These are phyloP conservation scores for Neosilurus hyrtlii DNA, from an alignment of 2,797 vertebrate species.

Conservation along the genomic window DNA sequence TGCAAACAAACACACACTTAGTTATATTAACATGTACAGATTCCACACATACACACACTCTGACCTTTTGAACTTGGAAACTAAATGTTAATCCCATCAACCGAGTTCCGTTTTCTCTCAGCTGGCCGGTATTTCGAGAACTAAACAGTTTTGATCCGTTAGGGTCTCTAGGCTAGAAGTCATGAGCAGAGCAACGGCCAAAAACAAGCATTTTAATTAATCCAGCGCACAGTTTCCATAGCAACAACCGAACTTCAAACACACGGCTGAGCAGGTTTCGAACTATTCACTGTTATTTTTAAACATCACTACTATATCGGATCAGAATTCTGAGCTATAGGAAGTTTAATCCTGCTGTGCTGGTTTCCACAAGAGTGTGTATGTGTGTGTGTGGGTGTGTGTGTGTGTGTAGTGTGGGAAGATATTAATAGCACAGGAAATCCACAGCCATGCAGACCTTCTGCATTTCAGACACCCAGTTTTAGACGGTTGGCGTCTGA, in stretches of 20 bases:
- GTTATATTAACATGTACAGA: slow-evolving; percentile 8
- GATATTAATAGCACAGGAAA: slow-evolving; percentile 76
- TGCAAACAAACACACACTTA: background rate
- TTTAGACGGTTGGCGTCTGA: slow-evolving; percentile 32
- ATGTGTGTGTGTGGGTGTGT: background rate
- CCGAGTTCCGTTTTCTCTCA: slow-evolving; percentile 10
- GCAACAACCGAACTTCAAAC: background rate
- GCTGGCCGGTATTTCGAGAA: background rate
- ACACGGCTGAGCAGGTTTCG: background rate
- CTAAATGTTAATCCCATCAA: slow-evolving; percentile 33
- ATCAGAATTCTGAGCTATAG: background rate
- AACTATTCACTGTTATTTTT: background rate
- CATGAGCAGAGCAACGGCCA: background rate
- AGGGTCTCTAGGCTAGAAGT: slow-evolving; percentile 1
- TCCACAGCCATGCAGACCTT: slow-evolving; percentile 57
- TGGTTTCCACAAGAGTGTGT: slow-evolving; percentile 54
- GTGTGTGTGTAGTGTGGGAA: slow-evolving; percentile 45
- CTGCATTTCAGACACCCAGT: slow-evolving; percentile 42
- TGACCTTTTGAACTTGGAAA: slow-evolving; percentile 50
- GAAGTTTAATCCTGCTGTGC: slow-evolving; percentile 14
- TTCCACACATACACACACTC: slow-evolving; percentile 47
- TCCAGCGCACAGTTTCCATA: background rate
- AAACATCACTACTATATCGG: background rate
- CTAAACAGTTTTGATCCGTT: background rate
- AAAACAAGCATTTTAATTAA: background rate